Evolutionary conservation across 2,113 vertebrate species (phyloP).

Genomic region (Ploceus nigricollis): DNA sequence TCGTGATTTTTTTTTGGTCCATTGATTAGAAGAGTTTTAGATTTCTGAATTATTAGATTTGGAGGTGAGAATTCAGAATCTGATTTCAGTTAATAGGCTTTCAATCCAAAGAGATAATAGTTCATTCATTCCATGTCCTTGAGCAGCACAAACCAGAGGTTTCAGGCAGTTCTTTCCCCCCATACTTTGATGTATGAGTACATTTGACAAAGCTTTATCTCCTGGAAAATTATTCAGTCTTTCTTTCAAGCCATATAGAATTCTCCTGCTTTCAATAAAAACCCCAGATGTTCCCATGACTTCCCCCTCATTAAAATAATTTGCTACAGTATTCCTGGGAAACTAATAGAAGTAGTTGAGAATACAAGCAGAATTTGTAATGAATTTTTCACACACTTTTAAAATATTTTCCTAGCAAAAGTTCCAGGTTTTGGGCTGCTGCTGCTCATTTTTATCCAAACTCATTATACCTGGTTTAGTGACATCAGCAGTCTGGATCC

Average conservation of each 20-base stretch:
- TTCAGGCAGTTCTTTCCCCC: neutral
- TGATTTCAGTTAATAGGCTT: neutral
- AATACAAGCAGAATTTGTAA: constrained; percentile 28
- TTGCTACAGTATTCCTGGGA: constrained; percentile 37
- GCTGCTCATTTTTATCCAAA: neutral
- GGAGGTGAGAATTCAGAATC: neutral
- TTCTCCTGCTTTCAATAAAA: constrained; percentile 55
- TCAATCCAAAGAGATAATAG: neutral
- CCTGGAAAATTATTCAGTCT: constrained; percentile 24
- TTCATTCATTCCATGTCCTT: neutral
- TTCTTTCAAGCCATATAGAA: constrained; percentile 30
- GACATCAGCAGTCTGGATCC: neutral
- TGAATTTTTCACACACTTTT: neutral
- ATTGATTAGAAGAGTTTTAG: neutral
- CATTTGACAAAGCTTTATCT: neutral
- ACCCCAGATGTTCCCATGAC: constrained; percentile 29
- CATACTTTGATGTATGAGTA: neutral
- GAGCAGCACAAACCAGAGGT: neutral
- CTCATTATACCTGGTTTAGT: neutral
- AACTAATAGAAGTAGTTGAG: constrained; percentile 26
- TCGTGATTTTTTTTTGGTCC: neutral
- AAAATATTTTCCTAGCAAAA: neutral
- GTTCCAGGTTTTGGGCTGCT: neutral
- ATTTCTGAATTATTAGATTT: neutral
- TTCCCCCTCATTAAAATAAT: constrained; percentile 51